phyloP scores from a whole-genome alignment of 2,113 vertebrate genomes.

The Microtus pennsylvanicus region DNA sequence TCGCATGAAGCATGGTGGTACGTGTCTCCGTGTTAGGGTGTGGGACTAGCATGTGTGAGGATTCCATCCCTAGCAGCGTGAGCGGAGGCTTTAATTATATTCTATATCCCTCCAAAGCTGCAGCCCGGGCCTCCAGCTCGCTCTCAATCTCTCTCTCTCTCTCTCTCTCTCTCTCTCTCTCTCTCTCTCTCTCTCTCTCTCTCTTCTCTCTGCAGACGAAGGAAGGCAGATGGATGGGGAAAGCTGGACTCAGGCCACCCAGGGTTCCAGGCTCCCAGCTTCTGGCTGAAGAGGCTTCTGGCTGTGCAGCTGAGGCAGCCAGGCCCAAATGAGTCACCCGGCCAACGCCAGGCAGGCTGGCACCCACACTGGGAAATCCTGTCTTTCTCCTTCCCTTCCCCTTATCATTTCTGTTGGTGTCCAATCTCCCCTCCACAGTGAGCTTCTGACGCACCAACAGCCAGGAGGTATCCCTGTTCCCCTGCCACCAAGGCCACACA shows the following conservation, averaged over 20 bases:
- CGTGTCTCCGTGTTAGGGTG: not conserved
- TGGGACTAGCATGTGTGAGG: not conserved
- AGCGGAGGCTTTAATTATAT: too few species aligned
- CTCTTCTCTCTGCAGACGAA: not conserved
- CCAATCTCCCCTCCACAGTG: not conserved
- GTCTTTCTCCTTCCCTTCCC: conserved; percentile 58
- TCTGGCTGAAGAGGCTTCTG: not conserved
- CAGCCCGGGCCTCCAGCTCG: not conserved
- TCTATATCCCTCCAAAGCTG: not conserved
- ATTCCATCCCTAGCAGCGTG: not conserved
- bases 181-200: too few species aligned
- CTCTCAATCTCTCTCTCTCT: too few species aligned
- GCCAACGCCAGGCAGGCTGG: conserved; percentile 47
- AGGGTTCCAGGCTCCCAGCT: not conserved
- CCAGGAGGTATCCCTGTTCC: too few species aligned
- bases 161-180: too few species aligned
- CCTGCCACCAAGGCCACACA: not conserved
- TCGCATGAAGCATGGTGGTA: not conserved
- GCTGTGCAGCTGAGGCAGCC: not conserved
- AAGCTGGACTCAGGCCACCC: not conserved
- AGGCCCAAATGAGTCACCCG: conserved; percentile 68
- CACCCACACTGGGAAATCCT: conserved; percentile 73
- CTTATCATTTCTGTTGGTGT: conserved; percentile 22
- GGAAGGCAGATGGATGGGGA: not conserved
- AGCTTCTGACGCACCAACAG: not conserved